phyloP scores from a whole-genome alignment of 2,113 vertebrate species.

The Dipodomys merriami region DNA sequence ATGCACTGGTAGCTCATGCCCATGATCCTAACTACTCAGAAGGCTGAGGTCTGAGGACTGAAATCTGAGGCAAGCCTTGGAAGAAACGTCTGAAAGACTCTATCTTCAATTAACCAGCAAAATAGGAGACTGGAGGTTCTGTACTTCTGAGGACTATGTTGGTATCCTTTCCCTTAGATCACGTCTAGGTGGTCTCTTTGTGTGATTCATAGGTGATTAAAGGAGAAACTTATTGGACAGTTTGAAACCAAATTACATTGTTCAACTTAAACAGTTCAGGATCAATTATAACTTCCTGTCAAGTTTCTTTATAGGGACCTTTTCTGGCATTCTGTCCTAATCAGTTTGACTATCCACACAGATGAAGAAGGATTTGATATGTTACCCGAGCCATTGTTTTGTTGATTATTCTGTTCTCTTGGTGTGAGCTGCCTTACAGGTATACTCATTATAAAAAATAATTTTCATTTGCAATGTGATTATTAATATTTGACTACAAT shows the following conservation, averaged over 20 bases:
- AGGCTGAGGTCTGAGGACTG: too few species aligned
- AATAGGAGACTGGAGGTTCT: neutral
- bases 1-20: too few species aligned
- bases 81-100: too few species aligned
- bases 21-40: too few species aligned
- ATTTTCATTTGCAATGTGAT: neutral
- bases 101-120: too few species aligned
- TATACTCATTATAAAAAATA: neutral
- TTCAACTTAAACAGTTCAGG: neutral
- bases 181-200: neutral
- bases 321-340: neutral
- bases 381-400: neutral
- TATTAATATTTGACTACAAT: slow-evolving; percentile 9
- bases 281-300: neutral
- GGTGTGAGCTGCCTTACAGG: neutral
- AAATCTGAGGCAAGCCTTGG: too few species aligned
- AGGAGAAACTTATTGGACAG: neutral
- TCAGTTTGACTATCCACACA: neutral
- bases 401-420: slow-evolving; percentile 19
- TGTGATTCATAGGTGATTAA: neutral
- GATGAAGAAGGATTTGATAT: neutral
- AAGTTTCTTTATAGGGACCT: neutral
- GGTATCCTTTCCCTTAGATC: neutral
- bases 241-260: neutral
- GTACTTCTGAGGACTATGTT: neutral